These are phyloP conservation scores for Steatornis caripensis DNA, from an alignment of 2,113 vertebrate genomes.

Conservation along the genomic window DNA sequence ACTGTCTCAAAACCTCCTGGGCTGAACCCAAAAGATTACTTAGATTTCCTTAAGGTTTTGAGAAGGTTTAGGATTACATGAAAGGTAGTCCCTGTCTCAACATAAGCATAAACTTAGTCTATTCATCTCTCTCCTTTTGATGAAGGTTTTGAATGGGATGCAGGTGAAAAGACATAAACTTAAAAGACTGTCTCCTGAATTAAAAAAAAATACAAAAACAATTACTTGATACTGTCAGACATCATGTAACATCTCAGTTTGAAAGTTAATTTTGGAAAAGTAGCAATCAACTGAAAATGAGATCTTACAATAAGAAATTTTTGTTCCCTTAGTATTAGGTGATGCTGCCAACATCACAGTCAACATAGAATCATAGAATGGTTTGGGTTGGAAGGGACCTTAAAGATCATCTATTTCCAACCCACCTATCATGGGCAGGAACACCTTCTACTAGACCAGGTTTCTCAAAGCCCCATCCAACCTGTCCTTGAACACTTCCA, in stretches of 20 bases:
- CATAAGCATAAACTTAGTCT: not conserved
- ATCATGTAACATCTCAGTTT: not conserved
- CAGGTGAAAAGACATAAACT: not conserved
- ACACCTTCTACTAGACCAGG: no score
- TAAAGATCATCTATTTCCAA: no score
- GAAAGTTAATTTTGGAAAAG: not conserved
- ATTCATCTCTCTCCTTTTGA: not conserved
- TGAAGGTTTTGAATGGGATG: not conserved
- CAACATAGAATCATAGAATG: no score
- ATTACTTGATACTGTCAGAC: not conserved
- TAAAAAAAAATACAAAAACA: not conserved
- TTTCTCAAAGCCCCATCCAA: no score
- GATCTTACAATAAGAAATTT: not conserved
- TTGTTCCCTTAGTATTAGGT: not conserved
- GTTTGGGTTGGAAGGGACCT: no score
- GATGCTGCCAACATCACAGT: not conserved
- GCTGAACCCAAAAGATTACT: not conserved
- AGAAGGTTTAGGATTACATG: not conserved
- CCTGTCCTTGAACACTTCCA: no score
- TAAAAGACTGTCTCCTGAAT: not conserved
- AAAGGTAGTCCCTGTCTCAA: not conserved
- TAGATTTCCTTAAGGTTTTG: not conserved
- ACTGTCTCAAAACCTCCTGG: not conserved
- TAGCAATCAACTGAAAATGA: not conserved
- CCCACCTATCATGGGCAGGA: no score